These are phyloP conservation scores for Mionectes macconnelli DNA, from an alignment of 2,113 vertebrate genomes.

Conservation along the genomic window DNA sequence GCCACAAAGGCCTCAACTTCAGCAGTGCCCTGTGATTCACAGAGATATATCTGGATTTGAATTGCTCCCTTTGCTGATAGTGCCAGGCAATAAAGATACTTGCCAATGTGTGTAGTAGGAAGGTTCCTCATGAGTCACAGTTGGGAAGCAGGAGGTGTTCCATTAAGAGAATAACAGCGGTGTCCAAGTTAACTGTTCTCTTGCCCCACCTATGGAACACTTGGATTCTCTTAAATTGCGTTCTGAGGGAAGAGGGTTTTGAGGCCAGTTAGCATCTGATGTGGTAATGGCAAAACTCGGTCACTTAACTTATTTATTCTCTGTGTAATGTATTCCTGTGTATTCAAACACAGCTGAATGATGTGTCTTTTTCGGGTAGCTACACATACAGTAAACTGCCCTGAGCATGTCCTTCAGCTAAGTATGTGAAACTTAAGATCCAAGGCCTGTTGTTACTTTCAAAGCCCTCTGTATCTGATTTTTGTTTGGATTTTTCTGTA, in stretches of 20 bases:
- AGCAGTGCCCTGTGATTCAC: not conserved
- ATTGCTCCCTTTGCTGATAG: not conserved
- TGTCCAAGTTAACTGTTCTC: not conserved
- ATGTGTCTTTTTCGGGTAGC: not conserved
- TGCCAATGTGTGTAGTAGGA: not conserved
- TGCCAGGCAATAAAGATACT: not conserved
- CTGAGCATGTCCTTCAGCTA: constrained; percentile 4
- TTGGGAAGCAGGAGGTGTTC: not conserved
- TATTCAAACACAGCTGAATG: not conserved
- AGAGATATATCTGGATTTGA: not conserved
- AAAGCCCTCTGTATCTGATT: not conserved
- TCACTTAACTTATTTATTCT: constrained; percentile 5
- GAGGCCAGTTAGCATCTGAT: constrained; percentile 15
- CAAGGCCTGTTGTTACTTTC: not conserved
- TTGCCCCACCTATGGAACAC: not conserved
- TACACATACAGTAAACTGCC: constrained; percentile 31
- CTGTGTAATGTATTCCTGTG: constrained; percentile 7
- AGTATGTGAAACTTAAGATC: constrained; percentile 18
- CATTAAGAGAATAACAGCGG: not conserved
- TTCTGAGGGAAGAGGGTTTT: not conserved
- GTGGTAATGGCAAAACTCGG: not conserved
- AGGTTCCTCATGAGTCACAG: not conserved
- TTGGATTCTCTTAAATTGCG: not conserved
- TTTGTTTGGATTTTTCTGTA: not conserved
- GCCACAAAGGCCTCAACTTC: not conserved